A percentile compares a stretch with the other conserved stretches of the same genome.
These are phyloP conservation scores for Borostomias antarcticus DNA, from an alignment of 2,797 vertebrate species.

Conservation along the genomic window DNA sequence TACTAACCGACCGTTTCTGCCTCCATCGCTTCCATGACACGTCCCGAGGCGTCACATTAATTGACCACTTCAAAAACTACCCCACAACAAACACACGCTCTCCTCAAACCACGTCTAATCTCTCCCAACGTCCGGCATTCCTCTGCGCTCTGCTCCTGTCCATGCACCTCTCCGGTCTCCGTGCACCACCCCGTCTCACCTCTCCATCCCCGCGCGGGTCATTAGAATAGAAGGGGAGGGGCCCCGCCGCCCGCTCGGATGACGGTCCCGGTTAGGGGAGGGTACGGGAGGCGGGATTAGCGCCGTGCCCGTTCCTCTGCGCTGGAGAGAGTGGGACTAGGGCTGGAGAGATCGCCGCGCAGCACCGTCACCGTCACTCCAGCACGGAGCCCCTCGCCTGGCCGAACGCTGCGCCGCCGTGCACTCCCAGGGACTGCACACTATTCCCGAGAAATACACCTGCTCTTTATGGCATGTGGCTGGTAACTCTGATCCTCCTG, in stretches of 20 bases:
- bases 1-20: slow-evolving; percentile 17
- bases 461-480: slow-evolving; percentile 99
- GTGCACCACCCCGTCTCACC: slow-evolving; percentile 52
- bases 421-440: slow-evolving; percentile 85
- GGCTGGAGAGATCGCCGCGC: slow-evolving; percentile 83
- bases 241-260: slow-evolving; percentile 65
- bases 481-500: slow-evolving; percentile 99
- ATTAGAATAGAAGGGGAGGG: slow-evolving; percentile 77
- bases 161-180: slow-evolving; percentile 25
- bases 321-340: slow-evolving; percentile 80
- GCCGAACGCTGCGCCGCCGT: slow-evolving; percentile 81
- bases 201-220: slow-evolving; percentile 64
- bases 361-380: slow-evolving; percentile 78
- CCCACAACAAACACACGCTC: not conserved
- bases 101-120: not conserved
- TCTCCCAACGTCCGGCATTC: not conserved
- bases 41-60: slow-evolving; percentile 14
- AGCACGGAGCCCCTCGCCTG: slow-evolving; percentile 82
- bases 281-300: slow-evolving; percentile 79
- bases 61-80: slow-evolving; percentile 3
- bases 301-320: slow-evolving; percentile 74
- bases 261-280: slow-evolving; percentile 82
- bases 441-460: slow-evolving; percentile 89
- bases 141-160: not conserved
- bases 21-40: slow-evolving; percentile 14